Percentiles rank a stretch among this genome's conserved stretches.
Conservation (phyloP, 2,888 invertebrate genomes). For the Archaeoteleia sp. region DNA sequence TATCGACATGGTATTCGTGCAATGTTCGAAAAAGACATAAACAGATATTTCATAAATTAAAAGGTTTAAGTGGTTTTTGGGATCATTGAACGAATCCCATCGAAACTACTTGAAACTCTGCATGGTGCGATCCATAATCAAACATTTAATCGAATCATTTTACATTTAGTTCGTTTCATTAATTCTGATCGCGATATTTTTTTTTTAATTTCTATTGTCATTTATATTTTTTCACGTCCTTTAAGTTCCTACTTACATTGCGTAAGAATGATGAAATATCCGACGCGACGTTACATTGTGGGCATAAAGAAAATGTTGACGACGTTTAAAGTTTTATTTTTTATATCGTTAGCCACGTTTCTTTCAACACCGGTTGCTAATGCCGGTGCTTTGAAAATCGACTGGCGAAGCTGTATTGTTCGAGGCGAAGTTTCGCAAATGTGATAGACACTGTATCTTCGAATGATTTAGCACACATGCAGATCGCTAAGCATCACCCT, state of each 20-base stretch:
- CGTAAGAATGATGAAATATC: slow-evolving; percentile 18
- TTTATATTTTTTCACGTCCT: slow-evolving; percentile 31
- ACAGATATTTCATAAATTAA: too few species aligned
- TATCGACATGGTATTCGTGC: too few species aligned
- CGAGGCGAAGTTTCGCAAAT: slow-evolving; percentile 40
- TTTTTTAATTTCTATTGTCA: slow-evolving; percentile 15
- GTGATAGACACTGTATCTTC: slow-evolving; percentile 43
- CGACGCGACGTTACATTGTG: slow-evolving; percentile 22
- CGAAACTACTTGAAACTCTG: slow-evolving; percentile 19
- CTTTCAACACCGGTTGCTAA: slow-evolving; percentile 32
- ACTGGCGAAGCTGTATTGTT: slow-evolving; percentile 33
- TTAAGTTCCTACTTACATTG: slow-evolving; percentile 46
- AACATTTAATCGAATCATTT: slow-evolving; percentile 6
- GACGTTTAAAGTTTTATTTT: slow-evolving; percentile 46
- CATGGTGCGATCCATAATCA: slow-evolving; percentile 37
- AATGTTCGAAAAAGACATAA: too few species aligned
- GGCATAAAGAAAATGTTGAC: slow-evolving; percentile 36
- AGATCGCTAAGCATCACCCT: slow-evolving; percentile 28
- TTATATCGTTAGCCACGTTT: slow-evolving; percentile 44
- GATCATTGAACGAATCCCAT: too few species aligned
- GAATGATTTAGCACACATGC: slow-evolving; percentile 28
- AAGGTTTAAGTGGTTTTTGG: too few species aligned
- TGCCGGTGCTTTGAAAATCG: slow-evolving; percentile 33
- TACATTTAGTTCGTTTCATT: slow-evolving; percentile 15
- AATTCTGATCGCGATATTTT: neutral